Evolutionary conservation across 2,797 vertebrate species (phyloP).

Genomic region (Holocentrus rufus): DNA sequence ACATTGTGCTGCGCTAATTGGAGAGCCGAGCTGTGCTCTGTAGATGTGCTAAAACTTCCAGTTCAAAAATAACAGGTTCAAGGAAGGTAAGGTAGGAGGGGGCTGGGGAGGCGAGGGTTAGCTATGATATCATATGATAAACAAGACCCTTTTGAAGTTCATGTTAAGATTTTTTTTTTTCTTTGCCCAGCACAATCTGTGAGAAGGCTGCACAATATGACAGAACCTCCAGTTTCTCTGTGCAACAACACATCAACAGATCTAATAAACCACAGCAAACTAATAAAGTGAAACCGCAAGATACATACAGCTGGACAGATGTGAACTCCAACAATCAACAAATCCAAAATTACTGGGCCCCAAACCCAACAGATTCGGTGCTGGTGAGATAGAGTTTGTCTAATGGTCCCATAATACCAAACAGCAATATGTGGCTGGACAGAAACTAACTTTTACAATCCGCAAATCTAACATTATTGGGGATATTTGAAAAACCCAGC

Average conservation of each 20-base stretch:
- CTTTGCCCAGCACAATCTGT: conserved; percentile 6
- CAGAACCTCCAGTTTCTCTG: conserved; percentile 32
- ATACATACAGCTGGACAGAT: conserved; percentile 34
- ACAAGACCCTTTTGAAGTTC: conserved; percentile 69
- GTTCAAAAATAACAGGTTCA: conserved; percentile 60
- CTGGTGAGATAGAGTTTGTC: conserved; percentile 20
- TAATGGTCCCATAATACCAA: conserved; percentile 39
- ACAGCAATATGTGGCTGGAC: too few relatives aligned
- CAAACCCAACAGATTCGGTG: conserved; percentile 21
- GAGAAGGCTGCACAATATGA: conserved; percentile 59
- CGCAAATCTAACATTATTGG: too few relatives aligned
- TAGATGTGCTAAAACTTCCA: conserved; percentile 53
- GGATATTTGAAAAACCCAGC: too few relatives aligned
- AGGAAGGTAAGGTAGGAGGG: conserved; percentile 11
- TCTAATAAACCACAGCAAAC: conserved; percentile 66
- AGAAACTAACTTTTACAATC: too few relatives aligned
- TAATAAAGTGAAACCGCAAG: conserved; percentile 60
- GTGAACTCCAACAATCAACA: conserved; percentile 26
- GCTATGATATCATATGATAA: conserved; percentile 59
- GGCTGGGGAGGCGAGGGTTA: conserved; percentile 1
- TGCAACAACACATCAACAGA: conserved; percentile 39
- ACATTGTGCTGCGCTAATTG: conserved; percentile 71
- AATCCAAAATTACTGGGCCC: conserved; percentile 39
- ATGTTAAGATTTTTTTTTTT: conserved; percentile 50
- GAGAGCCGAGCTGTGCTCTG: conserved; percentile 34